Evolutionary conservation across 2,888 invertebrate genomes (phyloP).

Genomic region (Cephus runcator): DNA sequence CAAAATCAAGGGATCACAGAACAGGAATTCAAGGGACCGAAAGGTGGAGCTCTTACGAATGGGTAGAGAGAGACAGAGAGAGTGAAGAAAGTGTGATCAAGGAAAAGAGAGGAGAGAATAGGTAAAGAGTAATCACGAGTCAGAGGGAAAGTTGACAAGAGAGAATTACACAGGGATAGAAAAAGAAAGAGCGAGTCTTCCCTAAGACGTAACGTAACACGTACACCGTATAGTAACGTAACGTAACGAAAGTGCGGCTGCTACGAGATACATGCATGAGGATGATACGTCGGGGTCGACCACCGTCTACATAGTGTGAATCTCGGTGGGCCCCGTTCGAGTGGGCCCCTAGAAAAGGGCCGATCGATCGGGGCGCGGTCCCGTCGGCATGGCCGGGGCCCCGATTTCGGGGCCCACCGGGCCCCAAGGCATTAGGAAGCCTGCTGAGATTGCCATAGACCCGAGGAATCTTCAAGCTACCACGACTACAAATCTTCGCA

Average conservation of each 20-base stretch:
- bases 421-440: constrained; percentile 30
- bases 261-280: constrained; percentile 6
- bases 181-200: not conserved
- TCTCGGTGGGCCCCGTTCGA: constrained; percentile 5
- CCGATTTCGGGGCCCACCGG: constrained; percentile 41
- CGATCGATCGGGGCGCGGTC: constrained; percentile 9
- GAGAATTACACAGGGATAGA: not conserved
- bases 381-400: constrained; percentile 49
- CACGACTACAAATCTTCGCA: constrained; percentile 5
- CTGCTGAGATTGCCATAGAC: constrained; percentile 56
- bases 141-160: not conserved
- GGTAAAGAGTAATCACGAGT: not conserved
- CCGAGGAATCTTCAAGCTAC: constrained; percentile 47
- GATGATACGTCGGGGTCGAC: not conserved
- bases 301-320: not conserved
- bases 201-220: constrained; percentile 9
- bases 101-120: not conserved
- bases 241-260: not conserved
- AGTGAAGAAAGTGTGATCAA: not conserved
- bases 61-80: not conserved
- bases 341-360: constrained; percentile 9
- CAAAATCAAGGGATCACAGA: not conserved
- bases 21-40: not conserved
- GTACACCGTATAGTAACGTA: not conserved
- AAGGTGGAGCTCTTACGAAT: not conserved